Conservation (phyloP, 2,888 invertebrate genomes). For the Teleogryllus oceanicus region DNA sequence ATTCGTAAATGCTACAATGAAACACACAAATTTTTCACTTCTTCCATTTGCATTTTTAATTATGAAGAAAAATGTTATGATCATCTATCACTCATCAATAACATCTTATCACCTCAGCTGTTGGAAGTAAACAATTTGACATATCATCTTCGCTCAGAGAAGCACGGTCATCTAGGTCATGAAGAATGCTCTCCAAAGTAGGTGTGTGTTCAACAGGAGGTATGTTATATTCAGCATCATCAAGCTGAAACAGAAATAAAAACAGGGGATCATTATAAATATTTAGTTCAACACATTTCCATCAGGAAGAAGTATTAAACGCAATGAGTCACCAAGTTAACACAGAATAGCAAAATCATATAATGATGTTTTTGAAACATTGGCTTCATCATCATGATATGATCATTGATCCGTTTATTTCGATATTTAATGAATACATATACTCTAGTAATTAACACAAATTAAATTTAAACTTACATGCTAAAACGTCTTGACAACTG, state of each 20-base stretch:
- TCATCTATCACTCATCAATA: too few species aligned
- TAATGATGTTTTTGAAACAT: too few species aligned
- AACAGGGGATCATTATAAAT: not conserved
- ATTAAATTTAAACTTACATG: slow-evolving; percentile 8
- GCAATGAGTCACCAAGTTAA: not conserved
- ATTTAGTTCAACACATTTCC: not conserved
- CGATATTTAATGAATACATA: too few species aligned
- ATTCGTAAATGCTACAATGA: too few species aligned
- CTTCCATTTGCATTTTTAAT: too few species aligned
- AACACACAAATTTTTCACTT: too few species aligned
- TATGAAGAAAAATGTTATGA: too few species aligned
- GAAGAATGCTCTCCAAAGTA: slow-evolving; percentile 75
- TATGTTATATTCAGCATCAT: slow-evolving; percentile 77
- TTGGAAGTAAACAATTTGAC: slow-evolving; percentile 36
- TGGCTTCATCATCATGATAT: too few species aligned
- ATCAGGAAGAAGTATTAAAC: not conserved
- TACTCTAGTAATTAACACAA: not conserved
- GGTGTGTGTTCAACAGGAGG: slow-evolving; percentile 72
- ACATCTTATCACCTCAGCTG: slow-evolving; percentile 34
- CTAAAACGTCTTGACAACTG: slow-evolving; percentile 19
- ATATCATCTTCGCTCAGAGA: slow-evolving; percentile 43
- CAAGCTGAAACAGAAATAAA: slow-evolving; percentile 57
- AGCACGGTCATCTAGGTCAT: slow-evolving; percentile 54
- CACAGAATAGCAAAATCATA: too few species aligned
- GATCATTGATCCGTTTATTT: too few species aligned